phyloP scores from a whole-genome alignment of 2,113 vertebrate genomes.

The Falcunculus frontatus region DNA sequence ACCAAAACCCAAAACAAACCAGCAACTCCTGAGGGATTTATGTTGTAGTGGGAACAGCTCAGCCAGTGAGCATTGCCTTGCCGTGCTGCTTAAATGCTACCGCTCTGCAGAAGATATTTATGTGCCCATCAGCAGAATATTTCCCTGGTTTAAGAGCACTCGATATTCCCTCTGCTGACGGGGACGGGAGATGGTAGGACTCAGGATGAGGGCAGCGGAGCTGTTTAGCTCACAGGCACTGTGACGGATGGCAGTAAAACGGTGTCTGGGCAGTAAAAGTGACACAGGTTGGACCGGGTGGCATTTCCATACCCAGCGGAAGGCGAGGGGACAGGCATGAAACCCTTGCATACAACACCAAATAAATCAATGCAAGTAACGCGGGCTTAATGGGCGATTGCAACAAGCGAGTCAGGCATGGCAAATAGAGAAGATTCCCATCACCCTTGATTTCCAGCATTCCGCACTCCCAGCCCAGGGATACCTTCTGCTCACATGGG shows the following conservation, averaged over 20 bases:
- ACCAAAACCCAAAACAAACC: not conserved
- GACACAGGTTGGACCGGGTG: not conserved
- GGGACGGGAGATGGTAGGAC: not conserved
- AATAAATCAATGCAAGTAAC: conserved; percentile 17
- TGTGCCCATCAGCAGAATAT: not conserved
- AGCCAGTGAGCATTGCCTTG: not conserved
- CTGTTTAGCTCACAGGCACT: not conserved
- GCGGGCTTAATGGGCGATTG: not conserved
- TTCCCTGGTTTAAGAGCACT: not conserved
- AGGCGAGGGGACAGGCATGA: not conserved
- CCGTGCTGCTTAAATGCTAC: not conserved
- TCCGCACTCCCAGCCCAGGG: not conserved
- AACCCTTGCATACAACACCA: not conserved
- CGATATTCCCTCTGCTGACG: not conserved
- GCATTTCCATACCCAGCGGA: not conserved
- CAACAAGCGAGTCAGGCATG: not conserved
- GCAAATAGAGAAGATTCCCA: not conserved
- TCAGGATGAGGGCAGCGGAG: not conserved
- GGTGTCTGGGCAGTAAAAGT: not conserved
- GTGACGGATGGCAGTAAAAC: not conserved
- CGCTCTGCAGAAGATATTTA: not conserved
- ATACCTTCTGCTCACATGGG: not conserved
- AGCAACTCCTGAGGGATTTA: not conserved
- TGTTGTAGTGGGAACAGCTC: not conserved
- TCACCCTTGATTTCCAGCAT: not conserved